Percentiles rank a stretch among this genome's conserved stretches.
Conservation (phyloP, 2,888 invertebrate genomes). For the Tanypteryx hageni region DNA sequence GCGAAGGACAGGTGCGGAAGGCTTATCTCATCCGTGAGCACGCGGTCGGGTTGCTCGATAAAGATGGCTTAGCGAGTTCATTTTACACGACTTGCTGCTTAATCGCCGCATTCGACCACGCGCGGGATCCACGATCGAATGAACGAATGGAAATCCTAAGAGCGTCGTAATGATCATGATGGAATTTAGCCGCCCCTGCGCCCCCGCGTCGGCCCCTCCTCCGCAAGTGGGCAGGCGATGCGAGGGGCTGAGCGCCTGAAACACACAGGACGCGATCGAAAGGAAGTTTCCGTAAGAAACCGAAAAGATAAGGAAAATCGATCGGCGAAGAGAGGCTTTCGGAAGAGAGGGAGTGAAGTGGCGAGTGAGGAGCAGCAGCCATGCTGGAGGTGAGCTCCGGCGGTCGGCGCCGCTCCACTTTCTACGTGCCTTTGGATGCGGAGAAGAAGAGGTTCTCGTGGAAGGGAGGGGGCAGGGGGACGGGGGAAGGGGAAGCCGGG, state of each 20-base stretch:
- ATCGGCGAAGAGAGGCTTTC: background rate
- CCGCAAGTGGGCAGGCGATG: background rate
- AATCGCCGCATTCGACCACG: background rate
- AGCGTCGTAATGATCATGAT: no score
- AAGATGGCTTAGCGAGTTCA: no score
- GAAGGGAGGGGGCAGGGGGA: slow-evolving; percentile 69
- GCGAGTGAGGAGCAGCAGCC: slow-evolving; percentile 70
- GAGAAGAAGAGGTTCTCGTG: slow-evolving; percentile 79
- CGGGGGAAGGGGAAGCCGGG: no score
- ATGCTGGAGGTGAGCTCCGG: slow-evolving; percentile 76
- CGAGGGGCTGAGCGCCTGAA: background rate
- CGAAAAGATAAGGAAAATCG: background rate
- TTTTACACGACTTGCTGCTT: background rate
- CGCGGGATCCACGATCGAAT: background rate
- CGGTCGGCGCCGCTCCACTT: slow-evolving; percentile 83
- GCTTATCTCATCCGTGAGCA: no score
- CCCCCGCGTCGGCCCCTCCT: background rate
- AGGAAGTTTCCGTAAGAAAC: background rate
- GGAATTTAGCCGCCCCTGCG: no score
- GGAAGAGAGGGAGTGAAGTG: background rate
- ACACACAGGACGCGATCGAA: no score
- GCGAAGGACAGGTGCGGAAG: no score
- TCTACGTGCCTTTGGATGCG: slow-evolving; percentile 84
- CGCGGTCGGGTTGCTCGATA: no score
- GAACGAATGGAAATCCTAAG: background rate